Conservation (phyloP, 2,888 invertebrate species). For the Psylliodes chrysocephalus region DNA sequence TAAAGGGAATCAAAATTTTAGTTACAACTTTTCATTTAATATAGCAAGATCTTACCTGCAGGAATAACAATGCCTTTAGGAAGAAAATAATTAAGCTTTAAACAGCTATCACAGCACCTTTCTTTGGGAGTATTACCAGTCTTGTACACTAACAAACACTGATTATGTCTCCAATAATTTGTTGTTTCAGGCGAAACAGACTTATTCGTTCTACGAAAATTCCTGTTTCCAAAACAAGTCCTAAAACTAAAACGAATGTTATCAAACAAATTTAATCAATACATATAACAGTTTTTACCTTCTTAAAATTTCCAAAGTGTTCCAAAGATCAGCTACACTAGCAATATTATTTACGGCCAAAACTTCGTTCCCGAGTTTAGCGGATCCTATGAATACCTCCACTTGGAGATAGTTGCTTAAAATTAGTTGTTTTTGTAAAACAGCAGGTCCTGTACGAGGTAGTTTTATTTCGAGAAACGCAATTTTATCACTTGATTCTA, state of each 20-base stretch:
- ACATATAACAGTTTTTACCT: conserved; percentile 11
- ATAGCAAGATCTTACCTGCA: conserved; percentile 23
- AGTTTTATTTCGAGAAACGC: conserved; percentile 33
- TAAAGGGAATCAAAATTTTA: too few relatives aligned
- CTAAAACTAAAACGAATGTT: conserved; percentile 4
- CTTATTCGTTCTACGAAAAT: conserved; percentile 26
- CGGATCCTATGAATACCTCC: conserved; percentile 27
- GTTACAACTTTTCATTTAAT: too few relatives aligned
- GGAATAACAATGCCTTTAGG: conserved; percentile 30
- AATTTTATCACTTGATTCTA: conserved; percentile 9
- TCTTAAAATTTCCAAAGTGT: conserved; percentile 15
- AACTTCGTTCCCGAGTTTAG: conserved; percentile 22
- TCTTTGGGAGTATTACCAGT: conserved; percentile 17
- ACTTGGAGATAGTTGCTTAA: conserved; percentile 29
- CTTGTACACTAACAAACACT: conserved; percentile 30
- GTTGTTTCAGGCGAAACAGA: conserved; percentile 10
- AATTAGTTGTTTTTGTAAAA: conserved; percentile 31
- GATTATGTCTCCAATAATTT: conserved; percentile 28
- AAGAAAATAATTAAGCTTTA: conserved; percentile 21
- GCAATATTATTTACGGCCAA: conserved; percentile 18
- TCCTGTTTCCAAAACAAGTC: conserved; percentile 31
- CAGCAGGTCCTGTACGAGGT: conserved; percentile 27
- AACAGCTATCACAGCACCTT: conserved; percentile 29
- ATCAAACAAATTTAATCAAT: neutral
- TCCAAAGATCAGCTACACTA: conserved; percentile 21